Base-by-base conservation (phyloP, 2,113 vertebrate genomes). In the Python bivittatus region DNA sequence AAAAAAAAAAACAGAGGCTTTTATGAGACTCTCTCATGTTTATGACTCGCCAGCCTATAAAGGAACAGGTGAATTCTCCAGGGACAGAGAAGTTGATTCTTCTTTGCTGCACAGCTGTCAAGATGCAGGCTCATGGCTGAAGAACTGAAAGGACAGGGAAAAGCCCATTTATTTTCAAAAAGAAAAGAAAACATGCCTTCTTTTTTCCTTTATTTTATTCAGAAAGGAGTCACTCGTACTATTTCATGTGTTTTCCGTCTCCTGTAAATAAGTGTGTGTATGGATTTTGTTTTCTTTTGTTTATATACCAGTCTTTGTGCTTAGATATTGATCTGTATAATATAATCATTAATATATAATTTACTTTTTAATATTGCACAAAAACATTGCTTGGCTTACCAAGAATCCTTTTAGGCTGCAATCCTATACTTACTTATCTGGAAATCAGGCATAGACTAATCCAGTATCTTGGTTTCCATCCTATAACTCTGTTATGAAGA, bases 101-200 rank as follows among this genome's bases (percentile, higher is more conserved):
- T 53, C 90, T 79, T 79, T 95, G 88, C 56, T 57, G 48, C 85
- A 54, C 89, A 93, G 96, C 93, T 95, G 92, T 89, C 90, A 87
- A 17, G 68, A 33, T 88, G 95, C 29, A 87, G 52, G 27, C 38
- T 33, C 72, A 56, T 8, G 5, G 61, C 48, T n/a, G 38, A 44
- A n/a, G 57, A 54, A 57, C 33, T n/a, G 42, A 89, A 88, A 11
- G 60, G 90, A 23, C 17, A 88, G 48, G 27, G 84, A 68, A 56
- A 22, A 22, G 33, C 57, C 38, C 25, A 15, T 11, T 61, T 86
- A 7, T 61, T 9, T 42, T 83, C 42, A 33, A 27, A 88, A 38
- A 6, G 33, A 20, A 79, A 79, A 79, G 68, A 79, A 38, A 79
- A 79, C 6, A 38, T 38, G 68, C 15, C 13, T 79, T 79, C 68